Evolutionary conservation across 2,113 vertebrate species (phyloP).

Genomic region (Urocitellus parryii): DNA sequence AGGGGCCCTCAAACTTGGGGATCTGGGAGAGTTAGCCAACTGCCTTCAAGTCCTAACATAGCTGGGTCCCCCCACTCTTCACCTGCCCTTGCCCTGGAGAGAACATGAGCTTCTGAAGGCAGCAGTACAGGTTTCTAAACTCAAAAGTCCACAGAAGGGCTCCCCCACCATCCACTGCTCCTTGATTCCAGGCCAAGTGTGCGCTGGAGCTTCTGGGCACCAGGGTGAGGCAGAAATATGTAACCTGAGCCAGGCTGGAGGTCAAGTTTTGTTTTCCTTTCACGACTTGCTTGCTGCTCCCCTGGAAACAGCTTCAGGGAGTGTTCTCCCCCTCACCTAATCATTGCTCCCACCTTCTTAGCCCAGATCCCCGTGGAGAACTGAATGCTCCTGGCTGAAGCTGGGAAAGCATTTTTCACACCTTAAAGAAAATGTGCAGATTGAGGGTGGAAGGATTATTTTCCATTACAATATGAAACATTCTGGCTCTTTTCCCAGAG

Average conservation of each 20-base stretch:
- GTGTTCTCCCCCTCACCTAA: constrained; percentile 72
- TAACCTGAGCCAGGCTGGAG: constrained; percentile 58
- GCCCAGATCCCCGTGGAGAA: constrained; percentile 66
- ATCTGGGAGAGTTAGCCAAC: background rate
- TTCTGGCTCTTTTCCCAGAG: constrained; percentile 78
- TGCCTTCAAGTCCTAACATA: background rate
- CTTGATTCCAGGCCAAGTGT: constrained; percentile 19
- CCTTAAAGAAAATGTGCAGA: constrained; percentile 80
- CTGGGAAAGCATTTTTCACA: constrained; percentile 81
- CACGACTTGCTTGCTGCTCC: constrained; percentile 52
- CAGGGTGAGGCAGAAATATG: constrained; percentile 14
- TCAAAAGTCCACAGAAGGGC: background rate
- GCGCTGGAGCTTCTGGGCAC: constrained; percentile 66
- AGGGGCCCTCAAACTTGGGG: background rate
- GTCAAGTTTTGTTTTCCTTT: constrained; percentile 62
- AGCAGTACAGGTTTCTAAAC: background rate
- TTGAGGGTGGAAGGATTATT: constrained; percentile 78
- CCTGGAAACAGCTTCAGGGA: constrained; percentile 66
- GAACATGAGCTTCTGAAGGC: background rate
- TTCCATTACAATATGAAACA: constrained; percentile 81
- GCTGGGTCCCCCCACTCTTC: background rate
- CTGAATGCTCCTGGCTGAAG: constrained; percentile 68
- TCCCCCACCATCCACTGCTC: background rate
- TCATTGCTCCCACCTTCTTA: constrained; percentile 54
- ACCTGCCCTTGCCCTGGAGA: background rate